Percentiles rank a stretch among this genome's conserved stretches.
These are phyloP conservation scores for Gymnosoma rotundatum DNA, from an alignment of 2,888 invertebrate genomes.

Conservation along the genomic window DNA sequence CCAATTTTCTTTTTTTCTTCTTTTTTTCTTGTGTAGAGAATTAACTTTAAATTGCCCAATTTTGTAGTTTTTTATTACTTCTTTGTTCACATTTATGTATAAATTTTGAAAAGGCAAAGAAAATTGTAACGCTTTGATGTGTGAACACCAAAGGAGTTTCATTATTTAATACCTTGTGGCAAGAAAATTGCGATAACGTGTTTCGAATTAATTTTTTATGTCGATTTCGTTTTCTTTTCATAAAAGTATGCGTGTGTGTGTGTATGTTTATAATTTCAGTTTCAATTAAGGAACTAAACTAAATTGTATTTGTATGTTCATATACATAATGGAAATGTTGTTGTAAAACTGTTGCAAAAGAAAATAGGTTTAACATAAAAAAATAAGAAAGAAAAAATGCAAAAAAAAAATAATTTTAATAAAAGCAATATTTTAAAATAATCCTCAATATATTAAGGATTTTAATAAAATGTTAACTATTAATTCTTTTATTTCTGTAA, in stretches of 20 bases:
- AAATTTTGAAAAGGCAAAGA: slow-evolving; percentile 43
- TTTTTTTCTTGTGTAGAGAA: slow-evolving; percentile 19
- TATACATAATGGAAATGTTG: not conserved
- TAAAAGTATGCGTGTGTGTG: not conserved
- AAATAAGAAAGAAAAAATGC: not conserved
- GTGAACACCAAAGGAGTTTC: slow-evolving; percentile 71
- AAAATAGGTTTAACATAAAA: not conserved
- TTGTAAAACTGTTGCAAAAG: not conserved
- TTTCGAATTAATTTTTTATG: slow-evolving; percentile 79
- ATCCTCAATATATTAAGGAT: no score
- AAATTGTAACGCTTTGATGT: slow-evolving; percentile 73
- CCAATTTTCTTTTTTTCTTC: slow-evolving; percentile 3
- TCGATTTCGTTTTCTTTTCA: slow-evolving; percentile 14
- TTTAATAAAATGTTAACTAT: no score
- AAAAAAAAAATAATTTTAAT: no score
- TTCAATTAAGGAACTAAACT: slow-evolving; percentile 45
- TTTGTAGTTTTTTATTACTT: slow-evolving; percentile 47
- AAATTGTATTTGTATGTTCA: not conserved
- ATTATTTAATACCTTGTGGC: slow-evolving; percentile 68
- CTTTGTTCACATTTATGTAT: not conserved
- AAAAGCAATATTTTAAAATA: no score
- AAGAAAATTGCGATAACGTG: slow-evolving; percentile 80
- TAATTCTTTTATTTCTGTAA: no score
- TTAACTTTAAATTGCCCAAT: slow-evolving; percentile 71
- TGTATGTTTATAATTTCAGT: slow-evolving; percentile 5